Percentiles rank a stretch among this genome's conserved stretches.
phyloP scores from a whole-genome alignment of 2,113 vertebrate species.

The Cettia cetti region DNA sequence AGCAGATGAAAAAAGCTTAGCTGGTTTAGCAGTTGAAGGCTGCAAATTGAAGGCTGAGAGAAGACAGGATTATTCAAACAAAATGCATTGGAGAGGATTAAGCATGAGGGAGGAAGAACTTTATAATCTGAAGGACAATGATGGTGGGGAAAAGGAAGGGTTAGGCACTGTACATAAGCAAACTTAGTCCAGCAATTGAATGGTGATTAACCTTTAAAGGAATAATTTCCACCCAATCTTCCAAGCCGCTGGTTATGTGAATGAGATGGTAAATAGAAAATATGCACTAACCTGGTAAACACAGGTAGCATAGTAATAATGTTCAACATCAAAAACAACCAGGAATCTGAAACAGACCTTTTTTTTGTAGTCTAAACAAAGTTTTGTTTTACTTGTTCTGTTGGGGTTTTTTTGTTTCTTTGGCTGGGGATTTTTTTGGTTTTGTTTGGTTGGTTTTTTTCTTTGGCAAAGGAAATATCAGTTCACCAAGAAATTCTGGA shows the following conservation, averaged over 20 bases:
- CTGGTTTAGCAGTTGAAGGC: conserved; percentile 7
- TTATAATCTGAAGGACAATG: not conserved
- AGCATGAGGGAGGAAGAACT: not conserved
- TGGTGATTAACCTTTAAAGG: not conserved
- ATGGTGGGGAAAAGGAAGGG: not conserved
- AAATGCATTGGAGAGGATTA: conserved; percentile 29
- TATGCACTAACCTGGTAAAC: not conserved
- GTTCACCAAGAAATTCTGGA: not conserved
- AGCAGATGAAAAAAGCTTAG: conserved; percentile 31
- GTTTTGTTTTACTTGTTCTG: too few relatives aligned
- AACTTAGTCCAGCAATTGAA: not conserved
- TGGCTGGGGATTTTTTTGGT: too few relatives aligned
- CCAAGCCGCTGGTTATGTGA: not conserved
- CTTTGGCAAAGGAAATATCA: not conserved
- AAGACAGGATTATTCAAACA: conserved; percentile 33
- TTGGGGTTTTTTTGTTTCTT: not conserved
- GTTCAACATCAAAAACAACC: not conserved
- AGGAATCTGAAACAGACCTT: not conserved
- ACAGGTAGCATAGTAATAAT: not conserved
- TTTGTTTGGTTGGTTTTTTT: not conserved
- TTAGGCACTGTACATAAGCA: not conserved
- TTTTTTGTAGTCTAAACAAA: not conserved
- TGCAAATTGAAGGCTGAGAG: conserved; percentile 8
- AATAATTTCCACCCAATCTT: not conserved
- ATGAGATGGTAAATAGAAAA: not conserved